Base-by-base conservation (phyloP, 2,888 invertebrate genomes). In the Eupithecia dodoneata region DNA sequence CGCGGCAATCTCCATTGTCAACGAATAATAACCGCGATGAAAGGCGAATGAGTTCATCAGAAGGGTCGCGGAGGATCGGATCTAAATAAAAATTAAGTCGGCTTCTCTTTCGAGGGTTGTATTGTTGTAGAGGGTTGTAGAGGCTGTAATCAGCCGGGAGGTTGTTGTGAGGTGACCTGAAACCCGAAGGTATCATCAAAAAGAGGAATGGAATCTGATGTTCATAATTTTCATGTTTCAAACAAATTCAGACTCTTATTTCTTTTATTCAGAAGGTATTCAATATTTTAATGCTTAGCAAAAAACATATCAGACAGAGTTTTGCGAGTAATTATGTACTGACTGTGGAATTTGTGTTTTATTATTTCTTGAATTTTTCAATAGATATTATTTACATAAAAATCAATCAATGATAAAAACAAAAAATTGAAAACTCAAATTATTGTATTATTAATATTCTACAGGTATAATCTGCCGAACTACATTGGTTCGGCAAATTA, bases 11-110 rank as follows among this genome's bases (percentile, higher is more conserved):
- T 72, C 63, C 69, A 72, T 74, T 77, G 74, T 77, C 72, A 63
- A 77, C 70, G 70, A 74, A 74, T 71, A 63, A 63, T 63, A 63
- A 80, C 75, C 76, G 79, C 66, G 82, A 83, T 83, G 85, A 83
- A 76, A 81, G 80, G 79, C 81, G 76, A 63, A 63, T 30, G 63
- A 63, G 2, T 63, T 63, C 83, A 81, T 84, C 78, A 74, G 78
- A 82, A 81, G 47, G 63, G 78, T 73, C 76, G 73, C 55, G 71
- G 72, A 30, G 72, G 47, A 18, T 63, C 63, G 71, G 71, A 77
- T 80, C 67, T 42, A 41, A 42, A 66, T 66, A 66, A 66, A 66
- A 66, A 66, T 66, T 30, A 63, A 63, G 3, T 30, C 63, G 42
- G 66, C 66, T 66, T 66, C n/a, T 18, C 18, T 44, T 44, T 63